Base-by-base conservation (phyloP, 2,888 invertebrate species). In the Trissolcus japonicus region DNA sequence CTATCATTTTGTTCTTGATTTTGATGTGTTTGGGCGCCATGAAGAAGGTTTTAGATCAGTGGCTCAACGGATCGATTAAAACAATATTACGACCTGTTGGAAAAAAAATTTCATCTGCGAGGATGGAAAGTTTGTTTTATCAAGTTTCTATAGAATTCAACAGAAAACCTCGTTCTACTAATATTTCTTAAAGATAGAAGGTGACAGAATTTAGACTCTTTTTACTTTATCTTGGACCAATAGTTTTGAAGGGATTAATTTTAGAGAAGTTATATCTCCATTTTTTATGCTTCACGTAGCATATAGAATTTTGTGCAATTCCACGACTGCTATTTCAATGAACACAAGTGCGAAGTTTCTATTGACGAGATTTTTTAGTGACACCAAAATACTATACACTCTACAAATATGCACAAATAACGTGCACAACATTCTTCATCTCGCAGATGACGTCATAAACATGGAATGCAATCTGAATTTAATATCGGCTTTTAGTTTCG, bases 41-140 rank as follows among this genome's bases (percentile, higher is more conserved):
- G 67, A 80, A 77, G 63, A 80, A 73, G 11, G 62, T 80, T n/a
- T 41, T 80, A 19, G 48, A 68, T 41, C 51, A 68, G 50, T 80
- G 80, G 73, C 63, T 80, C 50, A 60, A 73, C 40, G 78, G 73
- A 51, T 1, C 16, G 9, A 2, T 48, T 16, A 14, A 9, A 65
- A 19, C n/a, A n/a, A n/a, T n/a, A 51, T 3, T 68, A n/a, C 54
- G 60, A 29, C 16, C 29, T 9, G 40, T 1, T 11, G 7, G 14
- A 2, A 62, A 71, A 41, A 41, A 11, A 41, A 16, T 56, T 6
- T 25, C 62, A 51, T 35, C 63, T 7, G 1, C 2, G 11, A 25
- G 54, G 43, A 50, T 77, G 40, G 41, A 77, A 35, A 50, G 21
- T 35, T 51, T 74, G 13, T 29, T 0, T 1, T 51, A 46, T 6